phyloP scores from a whole-genome alignment of 2,888 invertebrate genomes.

The Electrophaes corylata region DNA sequence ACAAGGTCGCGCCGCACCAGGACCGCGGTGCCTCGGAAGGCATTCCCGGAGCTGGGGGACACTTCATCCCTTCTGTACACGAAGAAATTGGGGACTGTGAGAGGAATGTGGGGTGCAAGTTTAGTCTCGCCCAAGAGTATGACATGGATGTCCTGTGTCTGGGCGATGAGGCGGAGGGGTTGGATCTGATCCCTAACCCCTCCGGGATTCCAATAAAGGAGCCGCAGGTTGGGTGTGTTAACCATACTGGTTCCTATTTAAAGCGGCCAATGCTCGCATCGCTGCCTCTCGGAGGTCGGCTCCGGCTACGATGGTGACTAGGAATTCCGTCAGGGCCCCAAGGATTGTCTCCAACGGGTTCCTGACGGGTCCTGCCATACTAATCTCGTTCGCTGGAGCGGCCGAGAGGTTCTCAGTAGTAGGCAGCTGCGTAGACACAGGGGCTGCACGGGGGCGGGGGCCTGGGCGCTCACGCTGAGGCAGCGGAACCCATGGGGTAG shows the following conservation, averaged over 20 bases:
- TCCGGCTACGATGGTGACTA: not conserved
- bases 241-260: not conserved
- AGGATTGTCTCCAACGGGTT: not conserved
- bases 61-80: conserved; percentile 1
- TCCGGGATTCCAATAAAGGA: conserved; percentile 23
- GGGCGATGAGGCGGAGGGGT: conserved; percentile 1
- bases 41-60: not conserved
- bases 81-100: not conserved
- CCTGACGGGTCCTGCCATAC: not conserved
- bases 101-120: not conserved
- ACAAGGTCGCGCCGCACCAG: conserved; percentile 8
- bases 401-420: not conserved
- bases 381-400: not conserved
- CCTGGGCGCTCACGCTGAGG: not conserved
- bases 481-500: not conserved
- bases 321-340: not conserved
- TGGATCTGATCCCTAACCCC: not conserved
- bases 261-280: not conserved
- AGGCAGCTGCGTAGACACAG: no score
- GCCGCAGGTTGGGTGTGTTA: not conserved
- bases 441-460: not conserved
- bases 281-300: not conserved
- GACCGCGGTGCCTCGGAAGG: conserved; percentile 8
- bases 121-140: not conserved
- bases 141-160: not conserved